Evolutionary conservation across 2,113 vertebrate genomes (phyloP).

Genomic region (Erythrolamprus reginae): DNA sequence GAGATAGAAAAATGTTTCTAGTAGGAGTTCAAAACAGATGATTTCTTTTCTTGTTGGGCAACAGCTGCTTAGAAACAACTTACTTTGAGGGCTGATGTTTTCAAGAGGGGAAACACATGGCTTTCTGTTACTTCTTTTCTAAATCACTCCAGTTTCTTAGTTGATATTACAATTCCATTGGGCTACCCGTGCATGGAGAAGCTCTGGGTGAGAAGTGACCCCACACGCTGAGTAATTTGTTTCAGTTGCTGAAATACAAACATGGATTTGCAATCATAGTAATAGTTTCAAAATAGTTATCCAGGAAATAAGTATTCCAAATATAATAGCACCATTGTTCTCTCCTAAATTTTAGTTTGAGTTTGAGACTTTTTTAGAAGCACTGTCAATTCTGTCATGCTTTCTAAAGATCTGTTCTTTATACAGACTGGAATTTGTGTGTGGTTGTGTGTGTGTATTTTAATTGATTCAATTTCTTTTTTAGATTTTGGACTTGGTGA

Average conservation of each 20-base stretch:
- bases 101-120: conserved; percentile 52
- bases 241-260: conserved; percentile 47
- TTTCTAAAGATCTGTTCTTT: not conserved
- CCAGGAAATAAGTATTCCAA: conserved; percentile 53
- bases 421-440: not conserved
- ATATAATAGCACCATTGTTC: conserved; percentile 24
- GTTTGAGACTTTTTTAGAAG: conserved; percentile 6
- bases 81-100: conserved; percentile 64
- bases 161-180: conserved; percentile 42
- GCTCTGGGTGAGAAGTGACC: conserved; percentile 48
- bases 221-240: conserved; percentile 53
- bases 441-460: not conserved
- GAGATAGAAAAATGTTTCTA: conserved; percentile 66
- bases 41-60: conserved; percentile 57
- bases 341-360: conserved; percentile 41
- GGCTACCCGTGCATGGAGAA: conserved; percentile 43
- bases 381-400: conserved; percentile 12
- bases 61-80: conserved; percentile 61
- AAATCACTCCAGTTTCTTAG: conserved; percentile 50
- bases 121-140: conserved; percentile 47
- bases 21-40: conserved; percentile 61
- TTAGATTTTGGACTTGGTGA: conserved; percentile 93
- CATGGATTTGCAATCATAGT: conserved; percentile 51
- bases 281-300: conserved; percentile 40
- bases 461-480: conserved; percentile 13